These are phyloP conservation scores for Drosophila anceps DNA, from an alignment of 2,888 invertebrate species.

Conservation along the genomic window DNA sequence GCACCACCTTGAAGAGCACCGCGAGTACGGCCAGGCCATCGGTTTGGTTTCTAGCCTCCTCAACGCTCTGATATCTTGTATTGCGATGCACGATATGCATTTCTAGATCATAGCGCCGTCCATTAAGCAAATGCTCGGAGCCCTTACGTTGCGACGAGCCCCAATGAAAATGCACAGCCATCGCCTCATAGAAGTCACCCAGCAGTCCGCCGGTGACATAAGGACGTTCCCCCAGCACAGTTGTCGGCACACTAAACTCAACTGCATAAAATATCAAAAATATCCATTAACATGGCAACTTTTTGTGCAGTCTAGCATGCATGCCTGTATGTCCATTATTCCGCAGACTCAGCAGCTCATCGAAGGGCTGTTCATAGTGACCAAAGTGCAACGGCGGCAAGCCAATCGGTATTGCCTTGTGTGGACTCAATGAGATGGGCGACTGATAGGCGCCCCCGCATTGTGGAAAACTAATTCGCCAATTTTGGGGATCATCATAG, in stretches of 20 bases:
- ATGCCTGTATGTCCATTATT: constrained; percentile 89
- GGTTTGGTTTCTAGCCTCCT: constrained; percentile 86
- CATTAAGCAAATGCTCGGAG: constrained; percentile 85
- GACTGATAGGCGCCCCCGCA: constrained; percentile 90
- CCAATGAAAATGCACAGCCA: constrained; percentile 89
- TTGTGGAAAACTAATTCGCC: constrained; percentile 87
- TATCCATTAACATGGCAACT: not conserved
- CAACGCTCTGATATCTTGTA: constrained; percentile 86
- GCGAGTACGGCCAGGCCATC: constrained; percentile 89
- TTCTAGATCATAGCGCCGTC: constrained; percentile 87
- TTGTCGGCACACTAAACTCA: constrained; percentile 73
- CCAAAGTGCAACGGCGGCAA: constrained; percentile 88
- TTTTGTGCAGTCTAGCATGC: not conserved
- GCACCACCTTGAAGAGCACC: constrained; percentile 87
- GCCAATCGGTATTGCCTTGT: constrained; percentile 62
- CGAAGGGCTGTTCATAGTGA: constrained; percentile 88
- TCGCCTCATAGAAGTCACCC: constrained; percentile 70
- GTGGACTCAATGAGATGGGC: constrained; percentile 82
- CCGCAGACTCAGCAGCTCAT: constrained; percentile 87
- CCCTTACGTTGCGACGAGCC: constrained; percentile 89
- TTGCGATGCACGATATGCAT: constrained; percentile 89
- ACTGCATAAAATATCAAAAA: constrained; percentile 46
- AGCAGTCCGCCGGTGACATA: constrained; percentile 73
- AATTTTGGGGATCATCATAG: constrained; percentile 83
- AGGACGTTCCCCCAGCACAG: constrained; percentile 68